These are phyloP conservation scores for Labrus mixtus DNA, from an alignment of 2,113 vertebrate genomes.

Conservation along the genomic window DNA sequence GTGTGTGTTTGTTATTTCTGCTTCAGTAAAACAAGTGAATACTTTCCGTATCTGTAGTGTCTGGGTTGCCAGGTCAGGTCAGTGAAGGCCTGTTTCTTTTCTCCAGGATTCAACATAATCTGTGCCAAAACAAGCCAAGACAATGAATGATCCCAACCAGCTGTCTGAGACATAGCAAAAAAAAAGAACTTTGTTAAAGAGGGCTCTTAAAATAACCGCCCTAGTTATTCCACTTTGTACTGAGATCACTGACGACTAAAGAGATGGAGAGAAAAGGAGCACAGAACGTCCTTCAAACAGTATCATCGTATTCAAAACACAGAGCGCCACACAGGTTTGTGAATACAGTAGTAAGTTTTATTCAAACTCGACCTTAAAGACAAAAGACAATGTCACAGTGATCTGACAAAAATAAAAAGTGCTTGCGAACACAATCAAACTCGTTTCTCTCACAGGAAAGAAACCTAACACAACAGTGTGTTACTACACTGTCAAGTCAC, in stretches of 20 bases:
- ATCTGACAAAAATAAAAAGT: slow-evolving; percentile 67
- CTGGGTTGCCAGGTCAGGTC: not conserved
- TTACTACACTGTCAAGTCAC: slow-evolving; percentile 38
- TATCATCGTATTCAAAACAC: slow-evolving; percentile 7
- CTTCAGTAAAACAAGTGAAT: too few species aligned
- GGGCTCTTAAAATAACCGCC: slow-evolving; percentile 39
- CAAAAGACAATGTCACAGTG: slow-evolving; percentile 68
- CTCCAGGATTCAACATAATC: too few species aligned
- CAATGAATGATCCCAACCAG: not conserved
- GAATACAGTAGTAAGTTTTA: slow-evolving; percentile 68
- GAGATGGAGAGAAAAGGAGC: not conserved
- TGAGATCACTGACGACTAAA: not conserved
- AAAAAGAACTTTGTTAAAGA: slow-evolving; percentile 9
- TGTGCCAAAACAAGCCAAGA: not conserved
- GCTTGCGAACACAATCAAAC: slow-evolving; percentile 44
- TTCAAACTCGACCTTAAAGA: slow-evolving; percentile 61
- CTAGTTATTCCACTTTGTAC: slow-evolving; percentile 29
- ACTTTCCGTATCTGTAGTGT: not conserved
- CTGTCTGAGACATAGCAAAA: slow-evolving; percentile 10
- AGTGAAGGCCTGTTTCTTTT: not conserved
- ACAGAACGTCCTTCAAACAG: not conserved
- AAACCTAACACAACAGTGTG: slow-evolving; percentile 31
- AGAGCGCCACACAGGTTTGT: slow-evolving; percentile 23
- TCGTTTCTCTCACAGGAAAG: slow-evolving; percentile 31
- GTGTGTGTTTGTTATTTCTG: too few species aligned